Evolutionary conservation across 2,888 invertebrate species (phyloP).

Genomic region (Netelia inedita): DNA sequence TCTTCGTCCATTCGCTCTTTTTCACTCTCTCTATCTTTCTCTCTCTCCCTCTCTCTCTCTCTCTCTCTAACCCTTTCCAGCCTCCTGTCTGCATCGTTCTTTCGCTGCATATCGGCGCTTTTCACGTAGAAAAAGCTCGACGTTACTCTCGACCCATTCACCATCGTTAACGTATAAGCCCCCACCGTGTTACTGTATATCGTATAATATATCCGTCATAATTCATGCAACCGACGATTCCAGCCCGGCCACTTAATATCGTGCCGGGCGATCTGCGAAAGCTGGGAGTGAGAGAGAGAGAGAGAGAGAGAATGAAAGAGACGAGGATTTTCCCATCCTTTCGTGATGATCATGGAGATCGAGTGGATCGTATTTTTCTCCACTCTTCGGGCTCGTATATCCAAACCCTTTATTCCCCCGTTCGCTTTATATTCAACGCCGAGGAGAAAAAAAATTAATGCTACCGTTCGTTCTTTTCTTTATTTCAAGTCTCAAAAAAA

Average conservation of each 20-base stretch:
- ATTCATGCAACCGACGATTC: conserved; percentile 53
- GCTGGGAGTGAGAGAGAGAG: not conserved
- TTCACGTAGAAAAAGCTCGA: conserved; percentile 42
- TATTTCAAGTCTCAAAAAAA: not conserved
- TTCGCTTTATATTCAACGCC: not conserved
- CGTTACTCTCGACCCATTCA: conserved; percentile 33
- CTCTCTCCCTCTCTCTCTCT: conserved; percentile 58
- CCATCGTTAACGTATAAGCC: conserved; percentile 45
- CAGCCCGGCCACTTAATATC: conserved; percentile 53
- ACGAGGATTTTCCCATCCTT: conserved; percentile 61
- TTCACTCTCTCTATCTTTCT: conserved; percentile 55
- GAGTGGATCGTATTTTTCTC: conserved; percentile 73
- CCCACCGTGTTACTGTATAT: conserved; percentile 15
- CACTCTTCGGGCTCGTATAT: conserved; percentile 13
- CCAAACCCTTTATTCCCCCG: conserved; percentile 16
- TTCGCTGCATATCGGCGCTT: conserved; percentile 43
- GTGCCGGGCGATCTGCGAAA: not conserved
- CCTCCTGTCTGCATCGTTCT: conserved; percentile 40
- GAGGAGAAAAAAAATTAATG: conserved; percentile 1
- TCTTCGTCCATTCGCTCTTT: conserved; percentile 69
- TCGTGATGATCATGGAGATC: conserved; percentile 72
- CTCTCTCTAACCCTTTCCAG: conserved; percentile 59
- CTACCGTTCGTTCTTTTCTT: not conserved
- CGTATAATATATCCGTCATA: conserved; percentile 55
- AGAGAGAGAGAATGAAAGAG: not conserved